Evolutionary conservation across 92 coral and sea anemone genomes (phyloP), one percentile per base, ranked within the genome.

Genomic region (Parazoanthus darwini): DNA sequence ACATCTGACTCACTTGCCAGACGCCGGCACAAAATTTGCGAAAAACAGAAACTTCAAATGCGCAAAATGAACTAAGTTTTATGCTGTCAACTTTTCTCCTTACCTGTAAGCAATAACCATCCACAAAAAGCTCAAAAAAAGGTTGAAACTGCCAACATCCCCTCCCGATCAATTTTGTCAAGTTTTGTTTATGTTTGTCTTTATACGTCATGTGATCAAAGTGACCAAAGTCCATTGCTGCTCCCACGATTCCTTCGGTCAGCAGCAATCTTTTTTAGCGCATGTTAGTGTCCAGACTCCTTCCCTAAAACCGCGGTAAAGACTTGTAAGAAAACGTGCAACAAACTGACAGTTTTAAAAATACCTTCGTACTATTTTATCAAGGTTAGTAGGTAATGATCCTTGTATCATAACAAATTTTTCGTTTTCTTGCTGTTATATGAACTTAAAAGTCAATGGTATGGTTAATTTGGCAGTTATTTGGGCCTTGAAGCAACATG

Each of bases 201-300:
- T 74, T 48, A 20, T 26, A 80, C 71, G 84, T 80, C 84, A 80
- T 58, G 85, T 51, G 78, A 74, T 74, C 43, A 74, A 20, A 74
- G 36, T 2, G 78, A 36, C 22, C 78, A 74, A 74, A 74, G 43
- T 35, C 78, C 78, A 74, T 9, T 11, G 22, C 18, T 23, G 59
- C 23, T 6, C 2, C 59, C 48, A 9, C 36, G 18, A 20, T 42
- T 33, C 22, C 68, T 11, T 5, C n/a, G 78, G 78, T 68, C 86
- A 82, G 78, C 86, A 68, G 86, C 22, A 29, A 26, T 23, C 6
- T 15, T 23, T 82, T 3, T 42, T 8, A 39, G 86, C 86, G 87
- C 78, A 84, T 70, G 87, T 46, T 84, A 46, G 78, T 48, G 77
- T 50, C 78, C 78, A 84, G 66, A 20, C 78, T 84, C 87, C 20